These are phyloP conservation scores for Tinea trinotella DNA, from an alignment of 2,888 invertebrate species.

Conservation along the genomic window DNA sequence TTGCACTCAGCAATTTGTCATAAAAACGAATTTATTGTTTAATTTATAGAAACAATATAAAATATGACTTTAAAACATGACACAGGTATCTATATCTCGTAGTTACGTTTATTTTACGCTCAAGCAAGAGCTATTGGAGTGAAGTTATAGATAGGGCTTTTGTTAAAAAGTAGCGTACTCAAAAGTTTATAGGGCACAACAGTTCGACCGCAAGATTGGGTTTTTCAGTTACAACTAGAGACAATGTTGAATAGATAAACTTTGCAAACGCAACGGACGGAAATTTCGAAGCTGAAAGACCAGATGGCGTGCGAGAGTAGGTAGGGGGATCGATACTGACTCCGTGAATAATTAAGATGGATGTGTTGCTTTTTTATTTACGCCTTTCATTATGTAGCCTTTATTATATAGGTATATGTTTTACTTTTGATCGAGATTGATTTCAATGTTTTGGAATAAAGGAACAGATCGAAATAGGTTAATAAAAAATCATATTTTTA, in stretches of 20 bases:
- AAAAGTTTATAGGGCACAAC: not conserved
- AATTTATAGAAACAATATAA: no score
- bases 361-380: slow-evolving; percentile 41
- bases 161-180: slow-evolving; percentile 5
- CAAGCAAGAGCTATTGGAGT: no score
- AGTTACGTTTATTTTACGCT: no score
- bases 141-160: not conserved
- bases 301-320: slow-evolving; percentile 33
- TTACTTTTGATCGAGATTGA: no score
- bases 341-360: slow-evolving; percentile 56
- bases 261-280: slow-evolving; percentile 9
- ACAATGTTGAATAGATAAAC: slow-evolving; percentile 14
- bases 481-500: not conserved
- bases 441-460: no score
- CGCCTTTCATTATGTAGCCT: not conserved
- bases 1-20: no score
- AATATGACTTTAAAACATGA: no score
- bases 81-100: no score
- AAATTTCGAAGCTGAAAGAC: not conserved
- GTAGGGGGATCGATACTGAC: slow-evolving; percentile 39
- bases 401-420: not conserved
- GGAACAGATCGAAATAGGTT: no score
- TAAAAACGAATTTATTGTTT: no score
- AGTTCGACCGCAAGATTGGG: slow-evolving; percentile 16
- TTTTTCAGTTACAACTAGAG: slow-evolving; percentile 2